These are phyloP conservation scores for Penelope pileata DNA, from an alignment of 2,113 vertebrate genomes.

Conservation along the genomic window DNA sequence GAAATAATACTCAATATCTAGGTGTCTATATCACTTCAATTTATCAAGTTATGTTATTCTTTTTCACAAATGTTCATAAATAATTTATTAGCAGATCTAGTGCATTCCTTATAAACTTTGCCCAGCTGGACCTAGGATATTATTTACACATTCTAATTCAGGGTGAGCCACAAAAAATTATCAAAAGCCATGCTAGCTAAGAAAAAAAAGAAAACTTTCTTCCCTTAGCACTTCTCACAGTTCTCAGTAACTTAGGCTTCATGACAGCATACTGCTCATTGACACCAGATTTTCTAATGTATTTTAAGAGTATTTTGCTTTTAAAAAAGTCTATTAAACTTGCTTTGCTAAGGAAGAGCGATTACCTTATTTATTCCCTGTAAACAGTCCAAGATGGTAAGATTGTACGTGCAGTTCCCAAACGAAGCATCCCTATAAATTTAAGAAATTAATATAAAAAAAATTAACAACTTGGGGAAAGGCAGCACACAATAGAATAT, in stretches of 20 bases:
- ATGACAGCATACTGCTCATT: background rate
- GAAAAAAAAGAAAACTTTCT: background rate
- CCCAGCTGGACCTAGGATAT: background rate
- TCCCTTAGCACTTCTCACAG: background rate
- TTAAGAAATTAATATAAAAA: conserved; percentile 54
- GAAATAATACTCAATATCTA: background rate
- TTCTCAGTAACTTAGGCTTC: background rate
- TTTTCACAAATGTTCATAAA: background rate
- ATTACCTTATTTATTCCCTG: conserved; percentile 95
- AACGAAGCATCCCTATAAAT: conserved; percentile 92
- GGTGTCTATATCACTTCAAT: background rate
- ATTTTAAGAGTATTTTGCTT: background rate
- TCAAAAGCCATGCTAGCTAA: background rate
- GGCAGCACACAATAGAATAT: background rate
- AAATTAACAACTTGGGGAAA: background rate
- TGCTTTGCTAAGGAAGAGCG: background rate
- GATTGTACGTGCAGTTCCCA: conserved; percentile 91
- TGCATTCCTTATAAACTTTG: background rate
- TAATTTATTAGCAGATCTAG: background rate
- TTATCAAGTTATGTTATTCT: background rate
- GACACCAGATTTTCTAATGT: background rate
- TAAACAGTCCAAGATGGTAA: conserved; percentile 94
- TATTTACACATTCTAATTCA: background rate
- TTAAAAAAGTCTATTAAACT: background rate
- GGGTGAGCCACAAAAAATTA: background rate